A percentile compares a stretch with the other conserved stretches of the same genome.
Conservation (phyloP, 1,140 invertebrate genomes). For the Aphis craccivora region DNA sequence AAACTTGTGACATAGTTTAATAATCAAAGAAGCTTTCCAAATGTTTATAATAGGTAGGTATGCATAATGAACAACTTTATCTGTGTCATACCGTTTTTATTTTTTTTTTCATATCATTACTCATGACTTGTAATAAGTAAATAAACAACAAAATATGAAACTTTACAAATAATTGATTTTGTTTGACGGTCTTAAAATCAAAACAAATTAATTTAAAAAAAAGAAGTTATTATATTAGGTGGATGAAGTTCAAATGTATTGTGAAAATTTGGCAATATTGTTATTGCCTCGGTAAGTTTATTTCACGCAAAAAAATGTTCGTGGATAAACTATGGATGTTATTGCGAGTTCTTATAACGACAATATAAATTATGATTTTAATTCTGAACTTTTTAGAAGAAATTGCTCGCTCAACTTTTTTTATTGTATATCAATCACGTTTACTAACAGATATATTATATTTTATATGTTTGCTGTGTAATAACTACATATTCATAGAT, state of each 20-base stretch:
- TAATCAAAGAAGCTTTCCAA: not conserved
- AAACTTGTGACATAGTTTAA: not conserved
- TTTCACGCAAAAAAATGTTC: not conserved
- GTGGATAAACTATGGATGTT: not conserved
- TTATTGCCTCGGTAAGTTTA: not conserved
- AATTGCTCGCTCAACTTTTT: no score
- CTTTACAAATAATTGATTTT: not conserved
- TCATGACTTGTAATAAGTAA: not conserved
- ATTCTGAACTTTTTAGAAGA: not conserved
- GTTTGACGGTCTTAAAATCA: not conserved
- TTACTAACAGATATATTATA: no score
- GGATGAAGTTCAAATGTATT: not conserved
- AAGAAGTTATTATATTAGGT: no score
- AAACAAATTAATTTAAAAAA: not conserved
- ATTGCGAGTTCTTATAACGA: not conserved
- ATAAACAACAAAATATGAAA: not conserved
- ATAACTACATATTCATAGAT: no score
- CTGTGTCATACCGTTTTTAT: not conserved
- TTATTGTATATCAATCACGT: no score
- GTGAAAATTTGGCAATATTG: not conserved
- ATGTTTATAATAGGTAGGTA: no score
- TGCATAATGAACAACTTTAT: not conserved
- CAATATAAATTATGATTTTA: not conserved
- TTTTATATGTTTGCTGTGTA: no score
- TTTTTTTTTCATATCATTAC: not conserved